phyloP scores from a whole-genome alignment of 2,797 vertebrate genomes.

The Hoplostethus mediterraneus region DNA sequence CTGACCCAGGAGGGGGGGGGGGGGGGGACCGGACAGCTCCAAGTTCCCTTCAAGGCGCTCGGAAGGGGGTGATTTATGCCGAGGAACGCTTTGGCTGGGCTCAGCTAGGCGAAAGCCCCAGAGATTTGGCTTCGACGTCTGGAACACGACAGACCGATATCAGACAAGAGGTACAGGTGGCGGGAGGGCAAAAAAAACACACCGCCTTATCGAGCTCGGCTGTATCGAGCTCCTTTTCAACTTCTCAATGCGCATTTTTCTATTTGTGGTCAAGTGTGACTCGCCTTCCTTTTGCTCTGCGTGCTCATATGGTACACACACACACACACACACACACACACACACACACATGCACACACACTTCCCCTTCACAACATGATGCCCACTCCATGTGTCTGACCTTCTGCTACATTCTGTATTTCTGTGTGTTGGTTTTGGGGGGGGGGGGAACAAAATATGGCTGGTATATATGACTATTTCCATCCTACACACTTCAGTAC shows the following conservation, averaged over 20 bases:
- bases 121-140: constrained; percentile 39
- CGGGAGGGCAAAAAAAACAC: constrained; percentile 23
- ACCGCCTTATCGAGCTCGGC: background rate
- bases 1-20: constrained; percentile 40
- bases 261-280: constrained; percentile 17
- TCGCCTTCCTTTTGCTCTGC: constrained; percentile 25
- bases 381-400: constrained; percentile 54
- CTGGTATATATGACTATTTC: constrained; percentile 47
- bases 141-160: constrained; percentile 36
- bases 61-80: constrained; percentile 38
- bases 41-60: constrained; percentile 4
- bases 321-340: background rate
- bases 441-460: constrained; percentile 27
- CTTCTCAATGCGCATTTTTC: constrained; percentile 3
- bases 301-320: constrained; percentile 17
- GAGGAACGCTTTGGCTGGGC: constrained; percentile 24
- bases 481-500: constrained; percentile 29
- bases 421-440: constrained; percentile 23
- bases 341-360: background rate
- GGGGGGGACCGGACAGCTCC: constrained; percentile 20
- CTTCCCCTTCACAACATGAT: constrained; percentile 28
- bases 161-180: constrained; percentile 42
- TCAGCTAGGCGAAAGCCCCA: constrained; percentile 30
- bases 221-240: constrained; percentile 47
- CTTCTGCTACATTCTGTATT: constrained; percentile 52